phyloP scores from a whole-genome alignment of 2,888 invertebrate species.

The Papilio gigon region DNA sequence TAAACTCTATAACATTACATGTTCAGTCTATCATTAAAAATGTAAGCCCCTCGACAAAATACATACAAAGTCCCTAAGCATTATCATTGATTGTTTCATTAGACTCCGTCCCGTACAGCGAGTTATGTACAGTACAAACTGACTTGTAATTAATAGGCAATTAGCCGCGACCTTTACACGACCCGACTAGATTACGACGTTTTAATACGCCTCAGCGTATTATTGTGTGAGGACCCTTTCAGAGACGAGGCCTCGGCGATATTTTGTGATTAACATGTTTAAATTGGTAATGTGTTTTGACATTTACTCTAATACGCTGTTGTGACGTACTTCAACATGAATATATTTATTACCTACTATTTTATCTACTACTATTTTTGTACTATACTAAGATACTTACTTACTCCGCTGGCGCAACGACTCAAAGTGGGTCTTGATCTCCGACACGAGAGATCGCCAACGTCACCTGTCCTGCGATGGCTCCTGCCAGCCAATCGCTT shows the following conservation, averaged over 20 bases:
- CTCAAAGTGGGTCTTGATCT: too few relatives aligned
- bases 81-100: slow-evolving; percentile 35
- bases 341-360: too few relatives aligned
- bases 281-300: not conserved
- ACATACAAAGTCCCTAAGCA: slow-evolving; percentile 6
- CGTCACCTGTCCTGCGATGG: too few relatives aligned
- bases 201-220: slow-evolving; percentile 39
- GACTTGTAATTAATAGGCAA: slow-evolving; percentile 51
- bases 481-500: too few relatives aligned
- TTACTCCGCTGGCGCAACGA: too few relatives aligned
- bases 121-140: slow-evolving; percentile 41
- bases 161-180: slow-evolving; percentile 48
- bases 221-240: slow-evolving; percentile 37
- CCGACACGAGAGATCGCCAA: too few relatives aligned
- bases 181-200: slow-evolving; percentile 40
- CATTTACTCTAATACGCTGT: not conserved
- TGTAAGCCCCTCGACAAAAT: not conserved
- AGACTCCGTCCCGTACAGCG: slow-evolving; percentile 1
- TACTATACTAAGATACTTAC: too few relatives aligned
- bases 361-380: too few relatives aligned
- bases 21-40: not conserved
- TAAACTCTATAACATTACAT: too few relatives aligned
- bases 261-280: slow-evolving; percentile 34
- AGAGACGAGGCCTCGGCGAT: slow-evolving; percentile 17
- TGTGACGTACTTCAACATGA: too few relatives aligned